Evolutionary conservation across 1,140 invertebrate species (phyloP).

Genomic region (Mya arenaria): DNA sequence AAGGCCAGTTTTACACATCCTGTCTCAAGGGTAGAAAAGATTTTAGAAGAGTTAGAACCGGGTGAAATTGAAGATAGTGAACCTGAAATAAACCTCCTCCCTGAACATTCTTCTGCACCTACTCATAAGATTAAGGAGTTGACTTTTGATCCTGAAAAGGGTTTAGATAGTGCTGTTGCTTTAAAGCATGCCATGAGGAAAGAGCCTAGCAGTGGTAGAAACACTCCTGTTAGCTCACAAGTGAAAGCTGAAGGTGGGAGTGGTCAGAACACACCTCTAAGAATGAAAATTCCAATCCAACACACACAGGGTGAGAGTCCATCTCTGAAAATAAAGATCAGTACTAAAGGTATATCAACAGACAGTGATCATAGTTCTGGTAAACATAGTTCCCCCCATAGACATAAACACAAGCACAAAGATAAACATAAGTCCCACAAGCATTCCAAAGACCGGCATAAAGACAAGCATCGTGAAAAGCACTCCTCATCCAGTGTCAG

Average conservation of each 20-base stretch:
- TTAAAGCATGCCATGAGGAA: conserved; percentile 4
- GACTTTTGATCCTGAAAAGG: conserved; percentile 22
- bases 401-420: conserved; percentile 54
- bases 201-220: not conserved
- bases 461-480: conserved; percentile 18
- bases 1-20: too few relatives aligned
- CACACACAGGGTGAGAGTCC: not conserved
- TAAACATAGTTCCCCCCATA: conserved; percentile 49
- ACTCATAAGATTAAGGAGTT: conserved; percentile 35
- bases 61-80: conserved; percentile 31
- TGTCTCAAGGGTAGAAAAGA: not conserved
- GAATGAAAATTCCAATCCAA: conserved; percentile 13
- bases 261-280: not conserved
- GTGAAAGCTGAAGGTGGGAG: not conserved
- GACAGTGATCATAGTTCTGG: conserved; percentile 51
- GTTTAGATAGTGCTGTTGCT: conserved; percentile 24
- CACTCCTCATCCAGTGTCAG: not conserved
- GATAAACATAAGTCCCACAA: conserved; percentile 52
- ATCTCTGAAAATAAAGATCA: conserved; percentile 51
- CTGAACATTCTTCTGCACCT: conserved; percentile 30
- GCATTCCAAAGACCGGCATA: conserved; percentile 36
- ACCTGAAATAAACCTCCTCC: conserved; percentile 31
- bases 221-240: not conserved
- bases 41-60: conserved; percentile 18
- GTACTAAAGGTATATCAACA: conserved; percentile 41